Evolutionary conservation across 1,140 invertebrate species (phyloP), one percentile per base, ranked within the genome.

Genomic region (Caenorhabditis inopinata): DNA sequence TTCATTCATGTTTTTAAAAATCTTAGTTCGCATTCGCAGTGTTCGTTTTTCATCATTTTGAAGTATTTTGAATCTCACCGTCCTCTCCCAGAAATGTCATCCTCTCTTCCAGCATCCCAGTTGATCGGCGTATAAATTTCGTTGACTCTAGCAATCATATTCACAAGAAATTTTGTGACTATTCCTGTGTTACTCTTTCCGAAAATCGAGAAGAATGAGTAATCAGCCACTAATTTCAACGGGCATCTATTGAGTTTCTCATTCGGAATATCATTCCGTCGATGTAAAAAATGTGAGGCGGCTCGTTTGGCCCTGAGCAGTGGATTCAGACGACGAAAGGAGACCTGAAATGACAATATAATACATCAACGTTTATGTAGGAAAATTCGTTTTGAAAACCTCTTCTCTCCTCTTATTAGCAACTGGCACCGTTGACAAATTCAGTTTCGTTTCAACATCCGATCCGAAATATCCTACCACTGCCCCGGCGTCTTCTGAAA

Each of bases 171-270:
- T 7, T 35, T 62, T 0, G 81, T 74, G n/a, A 73, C 62, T 5
- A 62, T 58, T 21, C 80, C 81, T 7, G 35, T 80, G 18, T 73
- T 78, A 14, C 53, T 42, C 9, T 76, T 80, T 18, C 78, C 81
- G 35, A 80, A 74, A 25, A 48, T 75, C 4, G 47, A 23, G 79
- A 47, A 82, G 78, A 82, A 82, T 0, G 38, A 58, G 47, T 82
- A 58, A 79, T 82, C 81, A 23, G 81, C 81, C 5, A 82, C 81
- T 18, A 82, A 23, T 45, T 82, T 80, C 78, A 82, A 47, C 1
- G 81, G 27, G 25, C 81, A 82, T 32, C 81, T 23, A 21, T 80
- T 82, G 1, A 25, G 45, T 29, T 78, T 80, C 47, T 76, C 73
- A 27, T 76, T 58, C 23, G 21, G 25, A 38, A 74, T n/a, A 32